phyloP scores from a whole-genome alignment of 92 coral and sea anemone genomes.

The Heliopora coerulea region DNA sequence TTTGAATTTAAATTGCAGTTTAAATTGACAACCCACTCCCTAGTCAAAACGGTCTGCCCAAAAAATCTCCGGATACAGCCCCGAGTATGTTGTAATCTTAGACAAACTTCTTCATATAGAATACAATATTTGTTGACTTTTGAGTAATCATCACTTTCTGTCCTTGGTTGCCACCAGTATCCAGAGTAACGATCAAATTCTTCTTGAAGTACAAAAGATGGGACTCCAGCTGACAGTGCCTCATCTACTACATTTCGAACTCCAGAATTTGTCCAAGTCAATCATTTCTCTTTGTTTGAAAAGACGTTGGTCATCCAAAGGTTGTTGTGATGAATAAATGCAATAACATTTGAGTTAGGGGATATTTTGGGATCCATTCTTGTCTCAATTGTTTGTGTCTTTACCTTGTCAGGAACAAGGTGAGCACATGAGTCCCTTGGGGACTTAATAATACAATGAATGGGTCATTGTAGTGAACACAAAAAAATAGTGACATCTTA shows the following conservation, averaged over 20 bases:
- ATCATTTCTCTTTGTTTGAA: constrained; percentile 75
- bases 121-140: constrained; percentile 64
- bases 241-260: constrained; percentile 72
- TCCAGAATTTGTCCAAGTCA: constrained; percentile 84
- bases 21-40: no score
- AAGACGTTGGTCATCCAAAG: constrained; percentile 79
- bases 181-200: constrained; percentile 98
- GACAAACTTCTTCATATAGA: constrained; percentile 99
- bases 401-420: constrained; percentile 72
- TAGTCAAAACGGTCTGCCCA: no score
- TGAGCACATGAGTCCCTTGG: constrained; percentile 32
- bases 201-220: constrained; percentile 93
- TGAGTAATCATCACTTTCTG: constrained; percentile 61
- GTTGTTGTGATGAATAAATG: constrained; percentile 92
- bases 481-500: no score
- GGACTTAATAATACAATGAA: constrained; percentile 3
- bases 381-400: constrained; percentile 74
- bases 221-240: constrained; percentile 92
- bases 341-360: constrained; percentile 87
- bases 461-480: no score
- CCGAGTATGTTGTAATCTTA: no score
- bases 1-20: no score
- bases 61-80: no score
- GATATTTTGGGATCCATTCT: constrained; percentile 97
- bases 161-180: constrained; percentile 95